These are phyloP conservation scores for Drosophila tropicalis DNA, from an alignment of 1,140 invertebrate species.

Conservation along the genomic window DNA sequence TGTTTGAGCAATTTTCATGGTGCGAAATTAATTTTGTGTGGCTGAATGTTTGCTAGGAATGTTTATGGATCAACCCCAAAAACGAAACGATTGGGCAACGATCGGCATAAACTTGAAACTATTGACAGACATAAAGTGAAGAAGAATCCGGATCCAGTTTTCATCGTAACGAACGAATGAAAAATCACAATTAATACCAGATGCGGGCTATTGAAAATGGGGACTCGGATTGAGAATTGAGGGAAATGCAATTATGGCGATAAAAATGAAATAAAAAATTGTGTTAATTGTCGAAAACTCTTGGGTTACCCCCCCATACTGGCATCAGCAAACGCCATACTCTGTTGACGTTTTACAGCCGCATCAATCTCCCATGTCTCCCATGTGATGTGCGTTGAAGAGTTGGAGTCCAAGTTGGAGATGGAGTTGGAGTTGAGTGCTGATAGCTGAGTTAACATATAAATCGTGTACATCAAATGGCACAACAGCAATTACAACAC, in stretches of 20 bases:
- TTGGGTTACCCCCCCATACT: constrained; percentile 5
- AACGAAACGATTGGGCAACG: constrained; percentile 23
- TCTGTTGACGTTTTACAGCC: constrained; percentile 44
- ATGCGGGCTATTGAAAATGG: constrained; percentile 66
- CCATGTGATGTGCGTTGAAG: neutral
- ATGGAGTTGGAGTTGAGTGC: constrained; percentile 48
- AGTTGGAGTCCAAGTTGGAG: neutral
- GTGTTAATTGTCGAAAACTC: constrained; percentile 65
- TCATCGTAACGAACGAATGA: constrained; percentile 14
- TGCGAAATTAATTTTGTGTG: constrained; percentile 63
- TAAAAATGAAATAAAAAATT: constrained; percentile 72
- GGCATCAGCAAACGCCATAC: neutral
- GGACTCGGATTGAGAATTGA: constrained; percentile 15
- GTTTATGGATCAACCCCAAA: constrained; percentile 36
- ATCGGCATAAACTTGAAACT: constrained; percentile 65
- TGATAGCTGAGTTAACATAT: constrained; percentile 55
- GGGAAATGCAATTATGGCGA: constrained; percentile 64
- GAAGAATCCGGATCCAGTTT: constrained; percentile 32
- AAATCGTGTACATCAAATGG: constrained; percentile 35
- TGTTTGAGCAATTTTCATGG: constrained; percentile 60
- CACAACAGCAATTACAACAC: constrained; percentile 35
- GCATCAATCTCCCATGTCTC: constrained; percentile 58
- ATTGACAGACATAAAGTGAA: constrained; percentile 63
- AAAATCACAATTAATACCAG: constrained; percentile 46
- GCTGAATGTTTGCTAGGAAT: constrained; percentile 35